phyloP scores from a whole-genome alignment of 2,888 invertebrate species.

The Parnassius apollo region DNA sequence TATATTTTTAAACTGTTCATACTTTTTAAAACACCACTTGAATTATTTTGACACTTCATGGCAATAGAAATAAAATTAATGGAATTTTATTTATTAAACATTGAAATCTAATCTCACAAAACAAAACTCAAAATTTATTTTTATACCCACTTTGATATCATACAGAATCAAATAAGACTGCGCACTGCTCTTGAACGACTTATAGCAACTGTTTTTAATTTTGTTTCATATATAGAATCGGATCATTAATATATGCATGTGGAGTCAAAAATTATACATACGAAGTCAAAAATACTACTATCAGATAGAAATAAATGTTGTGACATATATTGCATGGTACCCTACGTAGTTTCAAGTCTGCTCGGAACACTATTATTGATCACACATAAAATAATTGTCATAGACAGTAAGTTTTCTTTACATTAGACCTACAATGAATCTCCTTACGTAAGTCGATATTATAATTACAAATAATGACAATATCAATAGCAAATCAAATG shows the following conservation, averaged over 20 bases:
- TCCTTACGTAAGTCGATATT: conserved; percentile 44
- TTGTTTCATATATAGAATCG: conserved; percentile 7
- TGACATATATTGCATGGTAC: conserved; percentile 40
- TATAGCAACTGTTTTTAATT: conserved; percentile 29
- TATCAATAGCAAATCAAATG: conserved; percentile 38
- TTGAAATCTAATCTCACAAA: conserved; percentile 12
- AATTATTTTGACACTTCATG: conserved; percentile 4
- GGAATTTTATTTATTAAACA: conserved; percentile 6
- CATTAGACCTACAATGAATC: conserved; percentile 40
- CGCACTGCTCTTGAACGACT: conserved; percentile 36
- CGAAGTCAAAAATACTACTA: too few relatives aligned
- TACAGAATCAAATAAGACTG: conserved; percentile 51
- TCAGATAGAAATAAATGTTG: conserved; percentile 19
- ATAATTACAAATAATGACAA: conserved; percentile 43
- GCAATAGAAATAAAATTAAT: neutral
- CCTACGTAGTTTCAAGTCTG: conserved; percentile 41
- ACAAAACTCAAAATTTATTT: conserved; percentile 35
- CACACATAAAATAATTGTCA: conserved; percentile 37
- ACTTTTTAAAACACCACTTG: neutral
- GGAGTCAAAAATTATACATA: neutral
- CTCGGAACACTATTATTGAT: conserved; percentile 36
- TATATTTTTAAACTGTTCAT: too few relatives aligned
- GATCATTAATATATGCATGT: conserved; percentile 1
- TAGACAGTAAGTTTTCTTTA: conserved; percentile 51
- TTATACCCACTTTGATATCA: conserved; percentile 30